Evolutionary conservation across 2,888 invertebrate species (phyloP).

Genomic region (Zygothrica quintamaculata): DNA sequence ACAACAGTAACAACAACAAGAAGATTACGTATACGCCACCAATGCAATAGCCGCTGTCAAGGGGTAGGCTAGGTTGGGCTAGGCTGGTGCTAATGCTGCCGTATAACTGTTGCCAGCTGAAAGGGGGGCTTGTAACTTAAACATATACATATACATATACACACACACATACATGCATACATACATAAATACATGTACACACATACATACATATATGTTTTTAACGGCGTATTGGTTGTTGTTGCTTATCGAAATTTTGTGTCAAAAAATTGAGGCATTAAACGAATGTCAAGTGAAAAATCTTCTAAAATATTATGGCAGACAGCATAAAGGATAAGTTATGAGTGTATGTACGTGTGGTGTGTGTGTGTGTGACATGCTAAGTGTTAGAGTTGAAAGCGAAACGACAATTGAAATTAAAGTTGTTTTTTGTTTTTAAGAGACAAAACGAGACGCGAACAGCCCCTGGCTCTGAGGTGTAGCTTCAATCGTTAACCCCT

Average conservation of each 20-base stretch:
- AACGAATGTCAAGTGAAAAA: conserved; percentile 64
- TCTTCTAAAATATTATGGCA: neutral
- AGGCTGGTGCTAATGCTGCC: neutral
- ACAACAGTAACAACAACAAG: conserved; percentile 49
- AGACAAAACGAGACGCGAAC: conserved; percentile 10
- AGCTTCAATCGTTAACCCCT: too few species aligned
- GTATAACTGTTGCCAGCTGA: conserved; percentile 4
- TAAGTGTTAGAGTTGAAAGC: conserved; percentile 7
- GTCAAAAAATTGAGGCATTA: conserved; percentile 8
- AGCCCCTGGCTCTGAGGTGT: conserved; percentile 32
- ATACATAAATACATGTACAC: too few species aligned
- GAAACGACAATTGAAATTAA: neutral
- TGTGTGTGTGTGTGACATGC: too few species aligned
- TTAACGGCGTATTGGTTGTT: conserved; percentile 38
- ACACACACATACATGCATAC: too few species aligned
- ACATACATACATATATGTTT: too few species aligned
- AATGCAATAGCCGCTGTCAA: conserved; percentile 50
- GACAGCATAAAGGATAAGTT: neutral
- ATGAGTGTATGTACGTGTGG: too few species aligned
- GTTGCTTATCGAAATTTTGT: conserved; percentile 36
- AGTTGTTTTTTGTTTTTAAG: too few species aligned
- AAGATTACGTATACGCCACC: conserved; percentile 74
- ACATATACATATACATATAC: neutral
- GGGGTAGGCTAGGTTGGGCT: neutral
- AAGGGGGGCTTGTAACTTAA: neutral